Percentiles rank a stretch among this genome's conserved stretches.
phyloP scores from a whole-genome alignment of 2,888 invertebrate genomes.

The Mactromeris polynyma region DNA sequence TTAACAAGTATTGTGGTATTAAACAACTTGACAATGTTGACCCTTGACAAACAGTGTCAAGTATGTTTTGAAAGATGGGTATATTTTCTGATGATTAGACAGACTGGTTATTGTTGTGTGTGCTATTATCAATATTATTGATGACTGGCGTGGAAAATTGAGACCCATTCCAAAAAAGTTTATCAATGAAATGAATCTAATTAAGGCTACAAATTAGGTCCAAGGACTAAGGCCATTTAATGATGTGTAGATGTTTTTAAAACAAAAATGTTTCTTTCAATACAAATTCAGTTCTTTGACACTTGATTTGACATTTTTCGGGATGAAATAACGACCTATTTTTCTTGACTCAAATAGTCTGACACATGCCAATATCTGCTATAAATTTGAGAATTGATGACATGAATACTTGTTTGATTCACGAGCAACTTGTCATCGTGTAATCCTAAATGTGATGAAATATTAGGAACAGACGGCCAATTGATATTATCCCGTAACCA shows the following conservation, averaged over 20 bases:
- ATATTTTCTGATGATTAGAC: neutral
- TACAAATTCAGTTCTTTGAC: neutral
- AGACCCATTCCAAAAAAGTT: neutral
- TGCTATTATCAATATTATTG: conserved; percentile 22
- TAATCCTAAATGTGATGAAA: neutral
- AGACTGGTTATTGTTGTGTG: conserved; percentile 6
- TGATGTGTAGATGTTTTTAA: neutral
- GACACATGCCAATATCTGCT: neutral
- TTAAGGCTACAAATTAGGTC: neutral
- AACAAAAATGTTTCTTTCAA: neutral
- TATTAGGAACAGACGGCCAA: neutral
- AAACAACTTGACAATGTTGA: conserved; percentile 30
- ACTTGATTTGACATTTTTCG: neutral
- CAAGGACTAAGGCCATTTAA: neutral
- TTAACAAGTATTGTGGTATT: conserved; percentile 10
- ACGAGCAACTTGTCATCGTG: neutral
- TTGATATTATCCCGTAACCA: neutral
- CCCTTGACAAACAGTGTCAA: conserved; percentile 33
- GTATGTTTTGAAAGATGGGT: conserved; percentile 25
- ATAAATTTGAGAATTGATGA: neutral
- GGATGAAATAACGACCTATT: neutral
- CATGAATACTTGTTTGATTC: neutral
- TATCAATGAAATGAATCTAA: neutral
- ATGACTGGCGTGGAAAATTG: neutral
- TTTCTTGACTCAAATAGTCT: neutral